Conservation (phyloP, 1,140 invertebrate species). For the Drosophila suzukii region DNA sequence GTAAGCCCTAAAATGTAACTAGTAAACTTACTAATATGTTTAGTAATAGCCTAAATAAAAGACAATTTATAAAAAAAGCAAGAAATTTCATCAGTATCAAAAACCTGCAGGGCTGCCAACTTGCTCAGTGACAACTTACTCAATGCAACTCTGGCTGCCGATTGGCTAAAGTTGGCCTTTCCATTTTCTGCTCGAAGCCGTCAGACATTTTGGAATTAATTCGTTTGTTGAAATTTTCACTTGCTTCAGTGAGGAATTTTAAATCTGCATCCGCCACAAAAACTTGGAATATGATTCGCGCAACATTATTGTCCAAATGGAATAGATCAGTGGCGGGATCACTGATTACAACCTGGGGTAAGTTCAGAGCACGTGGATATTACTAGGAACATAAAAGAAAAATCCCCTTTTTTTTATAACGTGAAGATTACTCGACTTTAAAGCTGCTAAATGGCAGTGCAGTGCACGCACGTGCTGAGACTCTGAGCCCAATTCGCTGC, state of each 20-base stretch:
- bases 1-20: conserved; percentile 66
- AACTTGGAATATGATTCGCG: conserved; percentile 25
- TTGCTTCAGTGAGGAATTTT: neutral
- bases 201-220: conserved; percentile 14
- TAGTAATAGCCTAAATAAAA: conserved; percentile 78
- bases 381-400: neutral
- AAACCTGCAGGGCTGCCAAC: neutral
- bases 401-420: neutral
- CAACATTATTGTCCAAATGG: neutral
- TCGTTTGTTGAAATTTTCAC: conserved; percentile 22
- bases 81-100: neutral
- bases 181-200: conserved; percentile 8
- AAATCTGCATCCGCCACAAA: conserved; percentile 3
- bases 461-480: neutral
- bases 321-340: neutral
- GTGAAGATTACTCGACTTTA: conserved; percentile 4
- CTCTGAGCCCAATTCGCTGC: neutral
- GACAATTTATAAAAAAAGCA: conserved; percentile 41
- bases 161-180: conserved; percentile 10
- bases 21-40: conserved; percentile 78
- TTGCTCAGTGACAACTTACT: neutral
- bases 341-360: conserved; percentile 1
- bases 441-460: neutral
- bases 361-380: conserved; percentile 1
- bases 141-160: conserved; percentile 6